Conservation (phyloP, 2,113 vertebrate genomes). For the Spea bombifrons region DNA sequence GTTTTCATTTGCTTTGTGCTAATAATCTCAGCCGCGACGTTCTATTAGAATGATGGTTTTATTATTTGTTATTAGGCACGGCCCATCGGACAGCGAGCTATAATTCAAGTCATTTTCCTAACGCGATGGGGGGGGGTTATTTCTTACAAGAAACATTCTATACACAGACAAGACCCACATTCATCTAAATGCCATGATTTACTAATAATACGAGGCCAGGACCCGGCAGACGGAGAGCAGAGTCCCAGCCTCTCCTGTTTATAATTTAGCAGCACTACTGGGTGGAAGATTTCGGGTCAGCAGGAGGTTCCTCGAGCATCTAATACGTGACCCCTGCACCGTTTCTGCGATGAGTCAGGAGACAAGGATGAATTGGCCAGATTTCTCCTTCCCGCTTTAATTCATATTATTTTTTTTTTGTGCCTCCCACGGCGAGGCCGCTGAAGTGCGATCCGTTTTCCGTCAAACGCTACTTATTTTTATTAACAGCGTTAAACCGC, state of each 20-base stretch:
- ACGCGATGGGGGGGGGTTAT: too few species aligned
- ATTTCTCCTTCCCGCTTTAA: not conserved
- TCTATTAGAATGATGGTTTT: too few species aligned
- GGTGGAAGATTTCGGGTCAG: not conserved
- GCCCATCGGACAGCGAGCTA: too few species aligned
- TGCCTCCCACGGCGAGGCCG: not conserved
- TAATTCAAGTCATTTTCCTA: too few species aligned
- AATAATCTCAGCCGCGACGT: too few species aligned
- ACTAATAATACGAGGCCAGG: not conserved
- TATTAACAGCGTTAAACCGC: conserved; percentile 8
- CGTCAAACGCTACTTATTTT: conserved; percentile 4
- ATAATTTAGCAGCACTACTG: not conserved
- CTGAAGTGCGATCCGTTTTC: conserved; percentile 23
- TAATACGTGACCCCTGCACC: too few species aligned
- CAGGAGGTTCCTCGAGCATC: not conserved
- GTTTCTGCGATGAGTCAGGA: too few species aligned
- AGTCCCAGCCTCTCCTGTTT: not conserved
- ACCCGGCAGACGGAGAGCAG: not conserved
- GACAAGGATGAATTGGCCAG: too few species aligned
- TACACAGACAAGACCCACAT: not conserved
- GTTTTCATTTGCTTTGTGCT: too few species aligned
- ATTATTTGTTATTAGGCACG: too few species aligned
- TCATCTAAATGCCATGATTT: not conserved
- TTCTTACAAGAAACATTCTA: too few species aligned
- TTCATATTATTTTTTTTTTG: not conserved